phyloP scores from a whole-genome alignment of 2,113 vertebrate genomes.

The Cyprinodon tularosa region DNA sequence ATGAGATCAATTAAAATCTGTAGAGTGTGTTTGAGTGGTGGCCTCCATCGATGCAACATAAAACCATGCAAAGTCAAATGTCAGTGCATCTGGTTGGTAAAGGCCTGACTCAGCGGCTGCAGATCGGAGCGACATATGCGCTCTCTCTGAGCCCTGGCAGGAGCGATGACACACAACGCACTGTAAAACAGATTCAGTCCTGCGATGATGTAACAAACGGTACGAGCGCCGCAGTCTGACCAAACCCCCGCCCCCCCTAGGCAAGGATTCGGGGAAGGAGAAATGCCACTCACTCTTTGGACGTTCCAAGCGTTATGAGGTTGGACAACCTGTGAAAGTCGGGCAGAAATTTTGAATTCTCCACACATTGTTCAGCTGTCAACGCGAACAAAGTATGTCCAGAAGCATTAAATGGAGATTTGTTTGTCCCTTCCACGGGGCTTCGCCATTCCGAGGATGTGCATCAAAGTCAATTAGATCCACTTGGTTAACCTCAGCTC shows the following conservation, averaged over 20 bases:
- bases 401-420: constrained; percentile 10
- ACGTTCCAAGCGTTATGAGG: constrained; percentile 45
- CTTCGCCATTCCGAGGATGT: constrained; percentile 12
- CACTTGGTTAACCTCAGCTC: constrained; percentile 40
- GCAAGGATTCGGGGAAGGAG: constrained; percentile 61
- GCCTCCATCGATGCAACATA: not conserved
- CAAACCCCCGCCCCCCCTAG: constrained; percentile 17
- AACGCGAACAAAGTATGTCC: constrained; percentile 13
- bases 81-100: constrained; percentile 6
- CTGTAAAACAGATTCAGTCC: constrained; percentile 44
- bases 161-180: constrained; percentile 32
- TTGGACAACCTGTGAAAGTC: constrained; percentile 41
- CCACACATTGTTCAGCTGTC: constrained; percentile 3
- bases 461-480: constrained; percentile 50
- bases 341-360: constrained; percentile 30
- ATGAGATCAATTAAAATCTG: not conserved
- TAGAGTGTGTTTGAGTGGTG: not conserved
- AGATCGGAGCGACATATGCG: constrained; percentile 23
- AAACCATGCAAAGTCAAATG: not conserved
- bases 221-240: constrained; percentile 31
- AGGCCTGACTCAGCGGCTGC: constrained; percentile 27
- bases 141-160: constrained; percentile 21
- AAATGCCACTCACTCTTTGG: constrained; percentile 51
- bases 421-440: constrained; percentile 3
- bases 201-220: constrained; percentile 36